Conservation (phyloP, 2,797 vertebrate species). For the Macrochelys suwanniensis region DNA sequence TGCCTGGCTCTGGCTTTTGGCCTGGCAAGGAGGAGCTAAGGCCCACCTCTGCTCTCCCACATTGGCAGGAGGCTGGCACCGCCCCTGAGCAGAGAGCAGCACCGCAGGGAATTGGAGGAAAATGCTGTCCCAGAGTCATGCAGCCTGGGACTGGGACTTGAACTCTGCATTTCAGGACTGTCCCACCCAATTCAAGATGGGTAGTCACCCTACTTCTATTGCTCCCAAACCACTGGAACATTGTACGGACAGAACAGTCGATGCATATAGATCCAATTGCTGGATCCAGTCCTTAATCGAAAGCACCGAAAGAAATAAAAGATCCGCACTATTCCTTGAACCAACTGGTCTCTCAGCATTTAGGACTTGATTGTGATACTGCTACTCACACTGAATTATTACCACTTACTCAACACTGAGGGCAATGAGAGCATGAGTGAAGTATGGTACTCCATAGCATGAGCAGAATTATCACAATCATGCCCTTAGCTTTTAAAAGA, state of each 20-base stretch:
- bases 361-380: not conserved
- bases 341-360: not conserved
- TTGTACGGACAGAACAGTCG: not conserved
- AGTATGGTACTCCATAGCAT: not conserved
- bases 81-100: too few relatives aligned
- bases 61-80: too few relatives aligned
- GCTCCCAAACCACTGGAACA: not conserved
- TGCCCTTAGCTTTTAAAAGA: not conserved
- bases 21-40: too few relatives aligned
- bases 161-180: too few relatives aligned
- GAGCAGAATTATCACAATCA: not conserved
- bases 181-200: too few relatives aligned
- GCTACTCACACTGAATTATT: not conserved
- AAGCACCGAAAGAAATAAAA: not conserved
- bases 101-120: too few relatives aligned
- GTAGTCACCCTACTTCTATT: too few relatives aligned
- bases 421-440: not conserved
- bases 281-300: not conserved
- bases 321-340: not conserved
- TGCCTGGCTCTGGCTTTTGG: too few relatives aligned
- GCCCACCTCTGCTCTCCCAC: too few relatives aligned
- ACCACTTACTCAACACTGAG: not conserved
- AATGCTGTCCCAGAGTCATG: too few relatives aligned
- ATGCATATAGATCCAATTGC: not conserved
- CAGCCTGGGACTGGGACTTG: too few relatives aligned